A percentile compares a stretch with the other conserved stretches of the same genome.
These are phyloP conservation scores for Heliconius melpomene DNA, from an alignment of 1,140 invertebrate genomes.

Conservation along the genomic window DNA sequence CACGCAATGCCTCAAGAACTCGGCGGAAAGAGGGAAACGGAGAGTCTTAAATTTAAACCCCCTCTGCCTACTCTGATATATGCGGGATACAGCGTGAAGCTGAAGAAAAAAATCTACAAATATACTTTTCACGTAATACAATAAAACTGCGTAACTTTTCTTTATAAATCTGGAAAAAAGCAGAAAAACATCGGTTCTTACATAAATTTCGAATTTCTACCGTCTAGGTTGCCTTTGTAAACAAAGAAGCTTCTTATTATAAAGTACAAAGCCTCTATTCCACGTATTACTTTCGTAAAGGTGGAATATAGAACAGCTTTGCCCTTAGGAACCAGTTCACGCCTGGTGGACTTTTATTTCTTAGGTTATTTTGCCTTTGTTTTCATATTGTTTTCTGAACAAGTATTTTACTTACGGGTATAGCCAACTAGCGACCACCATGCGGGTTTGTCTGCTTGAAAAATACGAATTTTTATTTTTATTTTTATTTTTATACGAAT, in stretches of 20 bases:
- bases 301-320: slow-evolving; percentile 21
- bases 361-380: slow-evolving; percentile 2
- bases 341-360: slow-evolving; percentile 9
- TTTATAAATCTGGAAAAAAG: not conserved
- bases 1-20: no score
- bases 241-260: slow-evolving; percentile 1
- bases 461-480: no score
- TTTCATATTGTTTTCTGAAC: not conserved
- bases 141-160: not conserved
- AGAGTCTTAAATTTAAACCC: no score
- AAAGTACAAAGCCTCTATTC: slow-evolving; percentile 14
- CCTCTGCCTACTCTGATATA: no score
- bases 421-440: no score
- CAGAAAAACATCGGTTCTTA: not conserved
- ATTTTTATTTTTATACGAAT: no score
- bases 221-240: not conserved
- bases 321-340: slow-evolving; percentile 18
- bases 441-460: no score
- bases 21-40: no score
- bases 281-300: slow-evolving; percentile 17
- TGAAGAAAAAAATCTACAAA: no score
- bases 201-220: not conserved
- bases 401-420: not conserved
- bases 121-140: not conserved
- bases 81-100: no score